Conservation (phyloP, 2,797 vertebrate species). For the Poecilia gillii region DNA sequence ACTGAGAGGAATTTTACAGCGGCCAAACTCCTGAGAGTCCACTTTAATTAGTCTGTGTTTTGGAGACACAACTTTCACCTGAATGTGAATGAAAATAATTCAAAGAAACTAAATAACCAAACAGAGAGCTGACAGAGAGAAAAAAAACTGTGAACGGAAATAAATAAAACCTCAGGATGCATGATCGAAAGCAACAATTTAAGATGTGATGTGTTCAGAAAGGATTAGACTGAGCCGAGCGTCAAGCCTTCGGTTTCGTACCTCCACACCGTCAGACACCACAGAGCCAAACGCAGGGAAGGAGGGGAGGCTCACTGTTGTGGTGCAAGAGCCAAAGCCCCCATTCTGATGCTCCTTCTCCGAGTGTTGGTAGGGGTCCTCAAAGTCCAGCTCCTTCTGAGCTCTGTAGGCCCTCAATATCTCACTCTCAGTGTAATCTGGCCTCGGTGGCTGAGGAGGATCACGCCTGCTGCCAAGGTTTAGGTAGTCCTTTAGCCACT, state of each 20-base stretch:
- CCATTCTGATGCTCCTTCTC: conserved; percentile 79
- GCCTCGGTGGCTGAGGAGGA: conserved; percentile 88
- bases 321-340: conserved; percentile 53
- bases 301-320: conserved; percentile 74
- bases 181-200: background rate
- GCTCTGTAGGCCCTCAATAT: conserved; percentile 89
- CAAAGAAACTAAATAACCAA: background rate
- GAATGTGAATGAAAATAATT: conserved; percentile 24
- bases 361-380: conserved; percentile 88
- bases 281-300: conserved; percentile 77
- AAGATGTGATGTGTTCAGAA: background rate
- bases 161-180: background rate
- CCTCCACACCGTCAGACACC: conserved; percentile 76
- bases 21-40: conserved; percentile 87
- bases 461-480: conserved; percentile 89
- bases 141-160: background rate
- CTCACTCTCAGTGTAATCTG: conserved; percentile 92
- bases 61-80: conserved; percentile 88
- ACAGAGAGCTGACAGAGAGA: background rate
- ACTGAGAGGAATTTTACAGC: conserved; percentile 81
- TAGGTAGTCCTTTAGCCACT: conserved; percentile 93
- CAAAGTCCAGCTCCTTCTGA: conserved; percentile 91
- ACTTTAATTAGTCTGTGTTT: conserved; percentile 94
- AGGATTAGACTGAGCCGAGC: background rate
- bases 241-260: conserved; percentile 37